A percentile compares a stretch with the other conserved stretches of the same genome.
Conservation (phyloP, 53 echinoderm and acorn worm genomes). For the Antedon mediterranea region DNA sequence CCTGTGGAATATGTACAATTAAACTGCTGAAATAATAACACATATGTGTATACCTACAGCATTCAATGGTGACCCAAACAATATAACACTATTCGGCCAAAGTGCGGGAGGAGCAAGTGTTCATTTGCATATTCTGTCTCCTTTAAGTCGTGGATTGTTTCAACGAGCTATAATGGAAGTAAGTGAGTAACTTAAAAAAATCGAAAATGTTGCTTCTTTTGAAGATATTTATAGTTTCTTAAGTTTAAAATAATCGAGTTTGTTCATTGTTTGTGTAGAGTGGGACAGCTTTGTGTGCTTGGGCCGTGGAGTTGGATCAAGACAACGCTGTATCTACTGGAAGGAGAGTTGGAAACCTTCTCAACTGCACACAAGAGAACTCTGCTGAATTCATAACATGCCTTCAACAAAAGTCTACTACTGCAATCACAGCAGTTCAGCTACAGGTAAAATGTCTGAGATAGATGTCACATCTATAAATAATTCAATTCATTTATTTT, state of each 20-base stretch:
- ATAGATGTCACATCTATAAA: no score
- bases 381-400: slow-evolving; percentile 26
- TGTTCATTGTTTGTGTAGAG: slow-evolving; percentile 28
- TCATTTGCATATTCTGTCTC: slow-evolving; percentile 38
- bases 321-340: background rate
- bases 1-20: no score
- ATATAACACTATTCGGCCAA: slow-evolving; percentile 53
- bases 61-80: slow-evolving; percentile 52
- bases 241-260: no score
- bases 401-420: slow-evolving; percentile 2
- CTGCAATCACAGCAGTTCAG: background rate
- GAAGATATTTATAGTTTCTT: no score
- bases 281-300: slow-evolving; percentile 35
- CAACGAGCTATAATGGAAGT: slow-evolving; percentile 43
- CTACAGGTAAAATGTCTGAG: background rate
- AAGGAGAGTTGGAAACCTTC: slow-evolving; percentile 5
- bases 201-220: no score
- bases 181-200: background rate
- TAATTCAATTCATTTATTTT: no score
- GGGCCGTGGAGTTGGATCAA: slow-evolving; percentile 12
- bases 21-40: no score
- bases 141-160: slow-evolving; percentile 34
- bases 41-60: slow-evolving; percentile 5
- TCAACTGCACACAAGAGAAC: slow-evolving; percentile 23
- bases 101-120: slow-evolving; percentile 58